phyloP scores from a whole-genome alignment of 1,140 invertebrate genomes.

The Aleiodes sp. region DNA sequence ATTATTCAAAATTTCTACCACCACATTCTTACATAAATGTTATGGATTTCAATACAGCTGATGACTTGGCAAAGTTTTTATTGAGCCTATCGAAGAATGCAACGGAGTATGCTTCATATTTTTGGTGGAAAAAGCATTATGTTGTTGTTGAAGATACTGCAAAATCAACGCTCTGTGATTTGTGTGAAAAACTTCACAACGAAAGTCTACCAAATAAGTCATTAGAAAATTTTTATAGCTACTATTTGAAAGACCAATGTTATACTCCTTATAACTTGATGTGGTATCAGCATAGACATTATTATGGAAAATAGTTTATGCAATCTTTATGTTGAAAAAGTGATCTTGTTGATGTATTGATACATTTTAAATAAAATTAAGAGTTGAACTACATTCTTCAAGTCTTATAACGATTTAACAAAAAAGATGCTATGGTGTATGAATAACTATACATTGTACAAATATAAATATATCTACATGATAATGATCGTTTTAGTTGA shows the following conservation, averaged over 20 bases:
- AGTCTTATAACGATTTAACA: background rate
- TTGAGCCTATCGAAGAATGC: slow-evolving; percentile 60
- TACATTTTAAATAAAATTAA: slow-evolving; percentile 2
- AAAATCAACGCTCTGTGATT: slow-evolving; percentile 38
- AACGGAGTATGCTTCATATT: slow-evolving; percentile 63
- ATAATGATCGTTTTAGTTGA: background rate
- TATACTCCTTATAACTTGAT: background rate
- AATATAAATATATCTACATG: slow-evolving; percentile 31
- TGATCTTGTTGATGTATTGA: slow-evolving; percentile 6
- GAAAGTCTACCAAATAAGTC: slow-evolving; percentile 10
- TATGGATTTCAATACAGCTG: slow-evolving; percentile 63
- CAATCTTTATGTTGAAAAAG: too few relatives aligned
- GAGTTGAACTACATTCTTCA: background rate
- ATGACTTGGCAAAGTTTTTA: slow-evolving; percentile 67
- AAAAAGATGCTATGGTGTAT: background rate
- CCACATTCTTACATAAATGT: slow-evolving; percentile 72
- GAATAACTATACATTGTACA: slow-evolving; percentile 29
- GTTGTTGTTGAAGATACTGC: slow-evolving; percentile 17
- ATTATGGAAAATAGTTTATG: background rate
- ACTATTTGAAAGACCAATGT: slow-evolving; percentile 23
- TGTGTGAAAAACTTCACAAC: slow-evolving; percentile 48
- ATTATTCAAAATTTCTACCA: slow-evolving; percentile 68
- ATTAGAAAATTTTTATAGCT: slow-evolving; percentile 29
- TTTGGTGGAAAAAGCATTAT: slow-evolving; percentile 67
- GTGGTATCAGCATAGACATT: background rate